A percentile compares a stretch with the other conserved stretches of the same genome.
phyloP scores from a whole-genome alignment of 2,797 vertebrate species.

The Molossus molossus region DNA sequence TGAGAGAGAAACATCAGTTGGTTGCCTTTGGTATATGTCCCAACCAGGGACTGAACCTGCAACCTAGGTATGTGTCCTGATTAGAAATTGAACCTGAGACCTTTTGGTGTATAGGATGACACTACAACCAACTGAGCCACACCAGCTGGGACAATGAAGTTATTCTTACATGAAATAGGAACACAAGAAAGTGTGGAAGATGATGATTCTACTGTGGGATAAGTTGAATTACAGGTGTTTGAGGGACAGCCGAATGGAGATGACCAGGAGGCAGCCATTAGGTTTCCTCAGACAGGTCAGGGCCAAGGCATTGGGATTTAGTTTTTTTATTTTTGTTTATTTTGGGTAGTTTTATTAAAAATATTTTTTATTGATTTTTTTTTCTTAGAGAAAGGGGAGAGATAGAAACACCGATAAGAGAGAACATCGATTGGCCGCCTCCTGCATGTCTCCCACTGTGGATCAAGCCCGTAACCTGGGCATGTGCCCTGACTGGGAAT shows the following conservation, averaged over 20 bases:
- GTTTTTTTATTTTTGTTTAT: not conserved
- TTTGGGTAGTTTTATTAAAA: not conserved
- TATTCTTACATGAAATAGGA: not conserved
- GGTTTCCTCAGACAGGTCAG: constrained; percentile 12
- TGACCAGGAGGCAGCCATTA: not conserved
- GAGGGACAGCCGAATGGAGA: not conserved
- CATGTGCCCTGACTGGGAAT: too few relatives aligned
- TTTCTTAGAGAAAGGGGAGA: too few relatives aligned
- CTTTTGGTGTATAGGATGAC: not conserved
- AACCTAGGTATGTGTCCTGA: not conserved
- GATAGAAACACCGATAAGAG: too few relatives aligned
- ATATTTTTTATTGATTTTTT: too few relatives aligned
- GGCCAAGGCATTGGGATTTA: not conserved
- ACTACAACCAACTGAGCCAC: not conserved
- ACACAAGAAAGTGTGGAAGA: not conserved
- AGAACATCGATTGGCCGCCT: too few relatives aligned
- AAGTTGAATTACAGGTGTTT: constrained; percentile 19
- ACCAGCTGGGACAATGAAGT: not conserved
- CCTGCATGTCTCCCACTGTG: too few relatives aligned
- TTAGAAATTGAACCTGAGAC: not conserved
- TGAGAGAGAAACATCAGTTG: not conserved
- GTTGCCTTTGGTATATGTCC: not conserved
- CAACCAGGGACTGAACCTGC: not conserved
- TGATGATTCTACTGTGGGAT: not conserved
- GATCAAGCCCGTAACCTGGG: too few relatives aligned